phyloP scores from a whole-genome alignment of 2,797 vertebrate genomes.

The Mionectes olivaceus region DNA sequence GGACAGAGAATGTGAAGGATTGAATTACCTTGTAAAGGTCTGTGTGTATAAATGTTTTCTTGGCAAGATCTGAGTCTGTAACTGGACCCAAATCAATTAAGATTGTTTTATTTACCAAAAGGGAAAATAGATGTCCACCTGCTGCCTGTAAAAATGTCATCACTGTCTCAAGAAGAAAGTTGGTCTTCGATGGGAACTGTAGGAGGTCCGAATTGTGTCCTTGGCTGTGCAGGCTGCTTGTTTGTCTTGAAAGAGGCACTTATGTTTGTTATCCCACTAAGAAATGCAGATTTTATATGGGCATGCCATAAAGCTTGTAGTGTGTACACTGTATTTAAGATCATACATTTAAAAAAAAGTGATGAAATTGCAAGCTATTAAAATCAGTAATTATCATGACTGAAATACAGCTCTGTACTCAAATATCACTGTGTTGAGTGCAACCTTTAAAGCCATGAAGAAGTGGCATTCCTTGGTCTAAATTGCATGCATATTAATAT shows the following conservation, averaged over 20 bases:
- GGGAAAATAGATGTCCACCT: conserved; percentile 39
- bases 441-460: conserved; percentile 17
- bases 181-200: neutral
- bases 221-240: neutral
- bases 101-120: conserved; percentile 57
- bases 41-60: conserved; percentile 42
- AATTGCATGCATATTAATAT: conserved; percentile 3
- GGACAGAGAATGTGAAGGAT: neutral
- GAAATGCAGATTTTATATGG: neutral
- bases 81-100: conserved; percentile 1
- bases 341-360: neutral
- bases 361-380: neutral
- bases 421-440: neutral
- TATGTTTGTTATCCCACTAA: neutral
- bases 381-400: neutral
- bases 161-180: neutral
- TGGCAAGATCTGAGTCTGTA: neutral
- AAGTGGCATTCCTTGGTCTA: neutral
- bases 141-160: conserved; percentile 58
- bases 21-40: conserved; percentile 29
- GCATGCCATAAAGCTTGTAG: neutral
- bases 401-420: conserved; percentile 3
- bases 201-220: neutral
- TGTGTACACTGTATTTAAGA: neutral
- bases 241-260: neutral